Evolutionary conservation across 2,113 vertebrate species (phyloP), one percentile per base, ranked within the genome.

Genomic region (Rhizomys pruinosus): DNA sequence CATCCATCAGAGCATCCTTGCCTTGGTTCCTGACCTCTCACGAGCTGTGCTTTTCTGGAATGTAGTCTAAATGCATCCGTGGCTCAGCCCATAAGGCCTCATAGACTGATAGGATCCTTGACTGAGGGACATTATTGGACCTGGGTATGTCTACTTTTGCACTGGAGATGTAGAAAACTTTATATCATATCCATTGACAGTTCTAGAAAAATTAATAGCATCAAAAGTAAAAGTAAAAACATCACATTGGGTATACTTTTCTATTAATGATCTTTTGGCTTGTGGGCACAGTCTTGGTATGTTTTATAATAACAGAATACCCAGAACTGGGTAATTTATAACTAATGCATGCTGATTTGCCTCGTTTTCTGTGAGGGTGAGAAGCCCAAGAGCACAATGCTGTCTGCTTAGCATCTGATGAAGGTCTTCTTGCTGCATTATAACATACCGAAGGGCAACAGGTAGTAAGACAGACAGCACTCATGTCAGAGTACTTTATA

Each of bases 41-140:
- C 3, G 61, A 61, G 2, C 5, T 29, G 6, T n/a, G 27, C 34
- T 89, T 0, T 78, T 77, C 47, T 69, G 73, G n/a, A 34, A 12
- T 69, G 47, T 23, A 12, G 61, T 64, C 80, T 27, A 64, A 82
- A 22, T 64, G 32, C 63, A 39, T 82, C 61, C 44, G 37, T 61
- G 10, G 79, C 27, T 64, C 16, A 81, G 79, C 59, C 29, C 7
- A 42, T 59, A 63, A 63, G 37, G 34, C n/a, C 22, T 34, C 42
- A 69, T 27, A 59, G 34, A 37, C 15, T 61, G 11, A 27, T 76
- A 1, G 15, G 77, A 76, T 6, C 32, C 47, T 57, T 5, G 3
- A 17, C 25, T 15, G 3, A 2, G n/a, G 44, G 57, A 47, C n/a
- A 39, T 47, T 2, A 1, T 20, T 63, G 29, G 57, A 12, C 0